Evolutionary conservation across 2,113 vertebrate species (phyloP).

Genomic region (Polypterus senegalus): DNA sequence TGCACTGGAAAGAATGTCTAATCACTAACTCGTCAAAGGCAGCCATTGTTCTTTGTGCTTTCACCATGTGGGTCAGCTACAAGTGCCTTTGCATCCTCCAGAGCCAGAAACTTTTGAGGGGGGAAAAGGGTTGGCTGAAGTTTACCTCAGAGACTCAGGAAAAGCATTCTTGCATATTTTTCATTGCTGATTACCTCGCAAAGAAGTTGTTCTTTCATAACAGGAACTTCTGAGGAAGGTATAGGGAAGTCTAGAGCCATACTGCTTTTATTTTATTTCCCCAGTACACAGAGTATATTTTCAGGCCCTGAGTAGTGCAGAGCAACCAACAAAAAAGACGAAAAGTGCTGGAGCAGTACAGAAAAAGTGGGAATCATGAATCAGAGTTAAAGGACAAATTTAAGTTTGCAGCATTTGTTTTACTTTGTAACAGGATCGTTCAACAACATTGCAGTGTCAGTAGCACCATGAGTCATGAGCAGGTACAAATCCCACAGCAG

Average conservation of each 20-base stretch:
- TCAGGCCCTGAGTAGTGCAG: too few species aligned
- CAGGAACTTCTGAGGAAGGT: conserved; percentile 53
- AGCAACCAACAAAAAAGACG: too few species aligned
- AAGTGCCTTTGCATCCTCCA: conserved; percentile 55
- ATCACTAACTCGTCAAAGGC: conserved; percentile 62
- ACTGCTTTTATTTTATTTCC: conserved; percentile 21
- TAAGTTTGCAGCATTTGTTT: too few species aligned
- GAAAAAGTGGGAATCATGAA: too few species aligned
- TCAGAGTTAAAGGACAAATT: too few species aligned
- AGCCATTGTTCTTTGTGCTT: conserved; percentile 58
- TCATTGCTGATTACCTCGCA: conserved; percentile 48
- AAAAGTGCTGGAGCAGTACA: too few species aligned
- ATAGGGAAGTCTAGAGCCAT: conserved; percentile 32
- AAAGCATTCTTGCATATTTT: conserved; percentile 61
- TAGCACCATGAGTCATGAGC: too few species aligned
- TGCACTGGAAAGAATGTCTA: conserved; percentile 68
- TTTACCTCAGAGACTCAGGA: conserved; percentile 55
- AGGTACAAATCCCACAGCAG: too few species aligned
- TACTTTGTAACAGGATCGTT: too few species aligned
- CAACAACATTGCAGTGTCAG: too few species aligned
- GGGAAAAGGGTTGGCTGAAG: conserved; percentile 44
- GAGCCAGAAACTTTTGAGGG: conserved; percentile 49
- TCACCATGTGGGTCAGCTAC: conserved; percentile 63
- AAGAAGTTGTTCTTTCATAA: conserved; percentile 55
- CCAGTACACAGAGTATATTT: too few species aligned